Percentiles rank a stretch among this genome's conserved stretches.
Evolutionary conservation across 2,113 vertebrate species (phyloP).

Genomic region (Chlamydotis undulata): DNA sequence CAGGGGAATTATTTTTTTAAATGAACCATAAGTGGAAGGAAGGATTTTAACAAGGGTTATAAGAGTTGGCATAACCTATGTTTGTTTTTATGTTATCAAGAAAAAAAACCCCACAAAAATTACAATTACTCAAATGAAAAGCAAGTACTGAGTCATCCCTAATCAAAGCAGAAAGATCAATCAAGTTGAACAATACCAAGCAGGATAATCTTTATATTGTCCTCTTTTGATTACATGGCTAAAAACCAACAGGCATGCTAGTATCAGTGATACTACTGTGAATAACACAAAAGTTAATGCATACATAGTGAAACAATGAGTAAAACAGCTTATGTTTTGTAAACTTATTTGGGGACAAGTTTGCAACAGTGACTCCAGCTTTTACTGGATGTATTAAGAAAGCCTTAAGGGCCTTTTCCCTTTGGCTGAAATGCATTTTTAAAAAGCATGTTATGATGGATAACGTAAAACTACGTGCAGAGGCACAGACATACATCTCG

Average conservation of each 20-base stretch:
- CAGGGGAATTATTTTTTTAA: neutral
- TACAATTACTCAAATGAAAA: neutral
- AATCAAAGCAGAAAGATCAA: neutral
- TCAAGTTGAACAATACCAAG: neutral
- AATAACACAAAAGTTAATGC: neutral
- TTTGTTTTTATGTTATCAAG: neutral
- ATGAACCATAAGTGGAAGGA: neutral
- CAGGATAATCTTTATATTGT: neutral
- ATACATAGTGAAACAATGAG: neutral
- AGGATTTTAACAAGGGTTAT: neutral
- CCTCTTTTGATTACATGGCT: neutral
- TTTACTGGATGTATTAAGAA: neutral
- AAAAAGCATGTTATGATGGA: neutral
- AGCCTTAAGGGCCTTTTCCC: neutral
- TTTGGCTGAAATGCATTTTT: conserved; percentile 24
- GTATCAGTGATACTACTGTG: neutral
- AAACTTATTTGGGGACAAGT: neutral
- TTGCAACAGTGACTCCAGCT: neutral
- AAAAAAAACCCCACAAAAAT: neutral
- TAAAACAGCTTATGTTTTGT: neutral
- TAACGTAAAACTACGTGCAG: neutral
- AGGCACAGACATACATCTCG: neutral
- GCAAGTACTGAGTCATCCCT: neutral
- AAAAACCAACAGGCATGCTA: neutral
- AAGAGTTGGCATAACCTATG: neutral